Percentiles rank a stretch among this genome's conserved stretches.
Conservation (phyloP, 1,140 invertebrate genomes). For the Contarinia nasturtii region DNA sequence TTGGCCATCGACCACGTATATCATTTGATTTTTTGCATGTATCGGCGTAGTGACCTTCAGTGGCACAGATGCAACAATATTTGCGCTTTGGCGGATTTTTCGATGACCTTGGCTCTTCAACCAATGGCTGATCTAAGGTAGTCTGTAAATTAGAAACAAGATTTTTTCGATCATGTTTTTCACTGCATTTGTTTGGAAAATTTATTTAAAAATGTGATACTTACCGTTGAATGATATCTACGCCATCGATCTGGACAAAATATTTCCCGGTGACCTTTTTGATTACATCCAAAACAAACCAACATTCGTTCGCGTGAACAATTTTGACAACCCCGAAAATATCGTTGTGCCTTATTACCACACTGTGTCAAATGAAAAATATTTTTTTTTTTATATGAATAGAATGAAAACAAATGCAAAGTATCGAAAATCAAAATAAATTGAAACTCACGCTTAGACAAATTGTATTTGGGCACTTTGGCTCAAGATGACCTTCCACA, state of each 20-base stretch:
- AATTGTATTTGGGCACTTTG: constrained; percentile 37
- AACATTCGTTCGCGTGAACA: constrained; percentile 31
- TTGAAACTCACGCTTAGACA: constrained; percentile 38
- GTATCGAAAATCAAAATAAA: constrained; percentile 3
- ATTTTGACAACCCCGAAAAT: constrained; percentile 32
- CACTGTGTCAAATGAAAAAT: constrained; percentile 30
- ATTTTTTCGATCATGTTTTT: too few species aligned
- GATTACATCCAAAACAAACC: constrained; percentile 34
- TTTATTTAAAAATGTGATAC: too few species aligned
- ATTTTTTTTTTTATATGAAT: neutral
- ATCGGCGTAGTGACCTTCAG: constrained; percentile 36
- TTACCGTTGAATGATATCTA: constrained; percentile 44
- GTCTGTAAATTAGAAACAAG: too few species aligned
- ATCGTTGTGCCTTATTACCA: constrained; percentile 32
- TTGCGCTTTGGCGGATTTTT: constrained; percentile 22
- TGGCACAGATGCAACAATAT: constrained; percentile 40
- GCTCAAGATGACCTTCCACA: constrained; percentile 32
- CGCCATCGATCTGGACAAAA: constrained; percentile 48
- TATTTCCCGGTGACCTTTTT: constrained; percentile 31
- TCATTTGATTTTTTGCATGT: constrained; percentile 2
- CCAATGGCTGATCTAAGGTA: constrained; percentile 21
- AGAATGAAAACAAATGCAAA: neutral
- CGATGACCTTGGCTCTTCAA: constrained; percentile 19
- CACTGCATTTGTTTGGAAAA: too few species aligned
- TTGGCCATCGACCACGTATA: too few species aligned